Evolutionary conservation across 53 echinoderm and acorn worm species (phyloP).

Genomic region (Hippasteria phrygiana): DNA sequence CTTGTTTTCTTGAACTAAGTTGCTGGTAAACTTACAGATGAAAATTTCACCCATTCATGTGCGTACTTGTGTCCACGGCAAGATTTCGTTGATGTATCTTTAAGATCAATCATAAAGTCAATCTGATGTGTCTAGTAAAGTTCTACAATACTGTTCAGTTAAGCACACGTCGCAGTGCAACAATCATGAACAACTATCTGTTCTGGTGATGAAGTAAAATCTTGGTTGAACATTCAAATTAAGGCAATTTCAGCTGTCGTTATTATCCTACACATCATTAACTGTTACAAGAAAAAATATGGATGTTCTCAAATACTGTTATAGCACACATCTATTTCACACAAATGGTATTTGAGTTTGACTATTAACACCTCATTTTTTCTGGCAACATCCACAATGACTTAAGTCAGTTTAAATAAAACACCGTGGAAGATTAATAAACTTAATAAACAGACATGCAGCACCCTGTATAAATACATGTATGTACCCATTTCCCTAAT

Average conservation of each 20-base stretch:
- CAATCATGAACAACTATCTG: not conserved
- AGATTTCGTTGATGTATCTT: constrained; percentile 1
- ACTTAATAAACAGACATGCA: no score
- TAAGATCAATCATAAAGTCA: not conserved
- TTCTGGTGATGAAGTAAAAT: not conserved
- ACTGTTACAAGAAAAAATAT: no score
- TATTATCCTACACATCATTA: no score
- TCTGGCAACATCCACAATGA: no score
- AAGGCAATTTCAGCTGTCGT: not conserved
- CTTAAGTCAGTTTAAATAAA: no score
- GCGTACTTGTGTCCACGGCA: constrained; percentile 21
- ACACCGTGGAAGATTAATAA: no score
- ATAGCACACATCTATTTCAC: not conserved
- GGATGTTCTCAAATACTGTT: not conserved
- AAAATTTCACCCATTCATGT: not conserved
- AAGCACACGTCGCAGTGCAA: constrained; percentile 28
- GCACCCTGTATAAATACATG: no score
- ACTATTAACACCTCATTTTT: not conserved
- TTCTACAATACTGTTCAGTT: constrained; percentile 28
- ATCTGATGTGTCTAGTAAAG: not conserved
- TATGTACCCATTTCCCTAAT: no score
- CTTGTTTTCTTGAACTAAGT: no score
- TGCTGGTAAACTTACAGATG: not conserved
- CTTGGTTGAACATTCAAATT: not conserved
- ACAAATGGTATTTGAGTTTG: not conserved